A percentile compares a stretch with the other conserved stretches of the same genome.
Evolutionary conservation across 2,113 vertebrate species (phyloP).

Genomic region (Paralichthys olivaceus): DNA sequence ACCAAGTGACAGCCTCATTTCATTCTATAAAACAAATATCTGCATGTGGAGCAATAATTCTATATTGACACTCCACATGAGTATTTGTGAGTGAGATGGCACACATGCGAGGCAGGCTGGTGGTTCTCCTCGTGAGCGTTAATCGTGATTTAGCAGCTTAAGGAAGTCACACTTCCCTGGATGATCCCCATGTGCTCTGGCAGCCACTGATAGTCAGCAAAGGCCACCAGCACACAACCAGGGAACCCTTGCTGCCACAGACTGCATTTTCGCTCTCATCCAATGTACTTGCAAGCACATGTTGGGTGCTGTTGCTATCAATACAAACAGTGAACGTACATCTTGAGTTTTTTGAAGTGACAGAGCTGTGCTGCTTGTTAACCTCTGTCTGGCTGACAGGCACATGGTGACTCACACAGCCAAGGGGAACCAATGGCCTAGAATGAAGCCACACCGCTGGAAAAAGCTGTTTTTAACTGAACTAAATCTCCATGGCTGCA

Average conservation of each 20-base stretch:
- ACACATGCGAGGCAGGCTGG: conserved; percentile 26
- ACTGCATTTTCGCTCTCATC: background rate
- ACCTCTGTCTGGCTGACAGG: conserved; percentile 19
- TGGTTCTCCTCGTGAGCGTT: conserved; percentile 69
- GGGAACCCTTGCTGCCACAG: background rate
- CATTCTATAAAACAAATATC: background rate
- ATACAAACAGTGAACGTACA: background rate
- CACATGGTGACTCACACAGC: conserved; percentile 28
- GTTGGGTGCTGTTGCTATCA: background rate
- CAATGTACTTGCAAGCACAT: conserved; percentile 9
- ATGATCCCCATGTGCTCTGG: conserved; percentile 74
- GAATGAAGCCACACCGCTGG: conserved; percentile 3
- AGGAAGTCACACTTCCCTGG: conserved; percentile 75
- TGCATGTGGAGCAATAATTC: conserved; percentile 4
- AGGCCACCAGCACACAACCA: conserved; percentile 41
- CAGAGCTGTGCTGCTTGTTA: conserved; percentile 15
- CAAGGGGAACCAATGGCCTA: conserved; percentile 18
- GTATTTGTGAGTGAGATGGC: conserved; percentile 8
- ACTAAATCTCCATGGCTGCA: conserved; percentile 7
- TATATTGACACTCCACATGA: conserved; percentile 22
- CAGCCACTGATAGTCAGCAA: conserved; percentile 18
- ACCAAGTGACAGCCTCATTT: background rate
- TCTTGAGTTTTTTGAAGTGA: conserved; percentile 49
- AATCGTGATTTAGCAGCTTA: conserved; percentile 76
- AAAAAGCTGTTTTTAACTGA: background rate